Evolutionary conservation across 2,888 invertebrate species (phyloP).

Genomic region (Diplolepis rosae): DNA sequence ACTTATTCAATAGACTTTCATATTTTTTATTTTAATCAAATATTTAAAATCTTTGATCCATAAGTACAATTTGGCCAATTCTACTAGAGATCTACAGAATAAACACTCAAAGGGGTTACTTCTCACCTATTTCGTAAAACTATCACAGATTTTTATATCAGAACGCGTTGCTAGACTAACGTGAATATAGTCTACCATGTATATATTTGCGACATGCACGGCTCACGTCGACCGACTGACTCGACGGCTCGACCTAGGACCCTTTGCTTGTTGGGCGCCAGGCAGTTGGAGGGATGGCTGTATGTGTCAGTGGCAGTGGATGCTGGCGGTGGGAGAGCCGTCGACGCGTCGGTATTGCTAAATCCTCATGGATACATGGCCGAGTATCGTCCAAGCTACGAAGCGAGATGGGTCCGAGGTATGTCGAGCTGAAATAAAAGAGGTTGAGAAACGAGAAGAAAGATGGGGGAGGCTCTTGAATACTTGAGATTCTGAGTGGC

Average conservation of each 20-base stretch:
- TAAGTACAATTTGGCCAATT: not conserved
- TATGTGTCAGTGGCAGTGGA: constrained; percentile 40
- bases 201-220: constrained; percentile 31
- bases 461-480: constrained; percentile 49
- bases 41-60: too few relatives aligned
- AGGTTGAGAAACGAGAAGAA: constrained; percentile 1
- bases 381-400: constrained; percentile 40
- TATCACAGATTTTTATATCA: not conserved
- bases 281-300: constrained; percentile 44
- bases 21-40: not conserved
- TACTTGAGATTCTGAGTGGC: constrained; percentile 58
- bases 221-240: constrained; percentile 49
- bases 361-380: constrained; percentile 35
- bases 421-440: not conserved
- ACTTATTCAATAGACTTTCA: not conserved
- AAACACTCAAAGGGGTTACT: not conserved
- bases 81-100: not conserved
- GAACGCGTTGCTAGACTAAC: not conserved
- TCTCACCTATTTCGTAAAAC: not conserved
- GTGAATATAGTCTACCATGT: not conserved
- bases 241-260: constrained; percentile 40
- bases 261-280: constrained; percentile 44
- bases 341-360: constrained; percentile 42
- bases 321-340: constrained; percentile 37
- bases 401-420: constrained; percentile 20